These are phyloP conservation scores for Scortum barcoo DNA, from an alignment of 2,113 vertebrate genomes.

Conservation along the genomic window DNA sequence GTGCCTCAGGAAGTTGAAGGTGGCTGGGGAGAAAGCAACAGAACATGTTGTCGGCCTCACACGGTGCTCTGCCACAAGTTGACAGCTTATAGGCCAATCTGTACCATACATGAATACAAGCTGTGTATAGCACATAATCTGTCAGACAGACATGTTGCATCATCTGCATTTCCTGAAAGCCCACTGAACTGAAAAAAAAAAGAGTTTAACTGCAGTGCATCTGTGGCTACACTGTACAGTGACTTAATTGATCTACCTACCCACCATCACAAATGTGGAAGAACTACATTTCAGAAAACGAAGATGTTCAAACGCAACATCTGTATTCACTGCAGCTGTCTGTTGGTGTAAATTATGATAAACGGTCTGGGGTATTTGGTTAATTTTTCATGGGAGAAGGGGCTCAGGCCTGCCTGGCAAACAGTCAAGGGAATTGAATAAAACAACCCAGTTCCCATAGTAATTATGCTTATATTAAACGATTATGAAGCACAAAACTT, in stretches of 20 bases:
- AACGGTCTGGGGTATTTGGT: slow-evolving; percentile 24
- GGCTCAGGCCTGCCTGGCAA: slow-evolving; percentile 18
- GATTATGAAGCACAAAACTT: slow-evolving; percentile 3
- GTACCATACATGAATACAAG: slow-evolving; percentile 61
- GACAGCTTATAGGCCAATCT: slow-evolving; percentile 76
- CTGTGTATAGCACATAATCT: slow-evolving; percentile 50
- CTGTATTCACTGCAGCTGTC: slow-evolving; percentile 53
- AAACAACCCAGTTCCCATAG: background rate
- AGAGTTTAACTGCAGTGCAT: slow-evolving; percentile 17
- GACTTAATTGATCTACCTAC: slow-evolving; percentile 60
- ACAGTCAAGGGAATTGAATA: slow-evolving; percentile 19
- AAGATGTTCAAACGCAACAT: slow-evolving; percentile 52
- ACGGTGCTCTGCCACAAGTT: slow-evolving; percentile 54
- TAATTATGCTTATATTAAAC: background rate
- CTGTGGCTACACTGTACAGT: slow-evolving; percentile 13
- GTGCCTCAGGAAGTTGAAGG: slow-evolving; percentile 78
- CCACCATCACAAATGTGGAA: slow-evolving; percentile 23
- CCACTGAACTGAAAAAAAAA: slow-evolving; percentile 27
- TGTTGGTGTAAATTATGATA: slow-evolving; percentile 50
- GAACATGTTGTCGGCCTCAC: slow-evolving; percentile 71
- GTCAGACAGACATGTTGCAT: slow-evolving; percentile 57
- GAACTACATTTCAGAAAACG: slow-evolving; percentile 29
- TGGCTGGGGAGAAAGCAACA: slow-evolving; percentile 69
- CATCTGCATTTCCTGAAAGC: slow-evolving; percentile 43
- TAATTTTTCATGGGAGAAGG: slow-evolving; percentile 32